Percentiles rank a stretch among this genome's conserved stretches.
These are phyloP conservation scores for Eubucco bourcierii DNA, from an alignment of 2,113 vertebrate species.

Conservation along the genomic window DNA sequence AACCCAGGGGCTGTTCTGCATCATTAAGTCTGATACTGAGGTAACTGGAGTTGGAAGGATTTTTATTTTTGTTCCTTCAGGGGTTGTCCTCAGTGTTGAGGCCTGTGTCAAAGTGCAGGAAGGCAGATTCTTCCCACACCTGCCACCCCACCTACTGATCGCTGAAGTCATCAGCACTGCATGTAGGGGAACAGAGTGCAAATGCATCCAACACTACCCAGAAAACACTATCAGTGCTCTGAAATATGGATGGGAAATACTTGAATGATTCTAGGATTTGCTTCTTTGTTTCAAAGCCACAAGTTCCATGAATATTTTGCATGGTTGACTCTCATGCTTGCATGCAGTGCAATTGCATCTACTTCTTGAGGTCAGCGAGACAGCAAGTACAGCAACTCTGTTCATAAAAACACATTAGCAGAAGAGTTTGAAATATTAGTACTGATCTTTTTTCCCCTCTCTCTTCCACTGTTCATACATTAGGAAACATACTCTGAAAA, in stretches of 20 bases:
- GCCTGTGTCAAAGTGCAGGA: not conserved
- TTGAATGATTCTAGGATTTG: not conserved
- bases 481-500: conserved; percentile 27
- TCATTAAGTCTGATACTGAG: not conserved
- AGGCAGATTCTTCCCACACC: not conserved
- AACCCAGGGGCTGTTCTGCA: not conserved
- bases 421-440: conserved; percentile 18
- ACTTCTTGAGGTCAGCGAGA: not conserved
- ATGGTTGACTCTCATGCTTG: not conserved
- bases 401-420: not conserved
- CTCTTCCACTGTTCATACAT: conserved; percentile 25
- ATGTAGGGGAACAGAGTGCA: not conserved
- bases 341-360: not conserved
- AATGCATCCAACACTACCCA: not conserved
- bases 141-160: not conserved
- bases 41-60: not conserved
- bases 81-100: not conserved
- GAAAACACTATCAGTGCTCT: not conserved
- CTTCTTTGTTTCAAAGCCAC: not conserved
- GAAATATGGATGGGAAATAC: not conserved
- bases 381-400: not conserved
- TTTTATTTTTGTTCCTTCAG: not conserved
- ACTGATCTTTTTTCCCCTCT: not conserved
- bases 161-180: not conserved
- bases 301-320: not conserved